These are phyloP conservation scores for Thalpophila matura DNA, from an alignment of 2,888 invertebrate species.

Conservation along the genomic window DNA sequence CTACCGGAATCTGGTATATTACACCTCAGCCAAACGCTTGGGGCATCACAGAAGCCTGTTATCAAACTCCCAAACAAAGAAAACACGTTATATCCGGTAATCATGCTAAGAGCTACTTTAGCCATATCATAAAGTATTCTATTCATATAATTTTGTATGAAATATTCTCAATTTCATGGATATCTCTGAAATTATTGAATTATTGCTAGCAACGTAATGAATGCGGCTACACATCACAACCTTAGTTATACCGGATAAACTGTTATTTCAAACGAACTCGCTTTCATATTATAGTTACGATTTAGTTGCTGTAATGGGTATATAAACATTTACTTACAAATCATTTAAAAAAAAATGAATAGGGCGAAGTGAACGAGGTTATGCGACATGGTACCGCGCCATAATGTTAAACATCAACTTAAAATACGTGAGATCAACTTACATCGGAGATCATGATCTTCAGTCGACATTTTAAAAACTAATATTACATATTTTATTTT, in stretches of 20 bases:
- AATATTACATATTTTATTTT: slow-evolving; percentile 61
- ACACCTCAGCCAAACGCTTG: no score
- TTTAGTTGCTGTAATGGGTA: slow-evolving; percentile 2
- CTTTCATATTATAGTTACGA: background rate
- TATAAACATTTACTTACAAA: background rate
- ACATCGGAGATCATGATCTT: slow-evolving; percentile 85
- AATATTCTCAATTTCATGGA: background rate
- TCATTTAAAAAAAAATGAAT: background rate
- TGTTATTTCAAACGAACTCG: background rate
- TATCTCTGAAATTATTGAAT: background rate
- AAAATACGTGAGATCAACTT: slow-evolving; percentile 85
- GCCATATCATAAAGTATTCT: no score
- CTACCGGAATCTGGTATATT: no score
- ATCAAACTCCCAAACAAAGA: no score
- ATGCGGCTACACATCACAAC: slow-evolving; percentile 35
- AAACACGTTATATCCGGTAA: no score
- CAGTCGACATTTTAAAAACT: slow-evolving; percentile 77
- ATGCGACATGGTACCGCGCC: slow-evolving; percentile 32
- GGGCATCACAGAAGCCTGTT: no score
- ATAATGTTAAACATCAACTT: slow-evolving; percentile 72
- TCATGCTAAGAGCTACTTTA: no score
- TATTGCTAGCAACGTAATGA: slow-evolving; percentile 1
- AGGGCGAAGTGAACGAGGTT: slow-evolving; percentile 45
- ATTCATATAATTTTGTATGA: no score
- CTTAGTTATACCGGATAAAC: slow-evolving; percentile 22